A percentile compares a stretch with the other conserved stretches of the same genome.
Evolutionary conservation across 2,113 vertebrate genomes (phyloP).

Genomic region (Aspidoscelis tigris): DNA sequence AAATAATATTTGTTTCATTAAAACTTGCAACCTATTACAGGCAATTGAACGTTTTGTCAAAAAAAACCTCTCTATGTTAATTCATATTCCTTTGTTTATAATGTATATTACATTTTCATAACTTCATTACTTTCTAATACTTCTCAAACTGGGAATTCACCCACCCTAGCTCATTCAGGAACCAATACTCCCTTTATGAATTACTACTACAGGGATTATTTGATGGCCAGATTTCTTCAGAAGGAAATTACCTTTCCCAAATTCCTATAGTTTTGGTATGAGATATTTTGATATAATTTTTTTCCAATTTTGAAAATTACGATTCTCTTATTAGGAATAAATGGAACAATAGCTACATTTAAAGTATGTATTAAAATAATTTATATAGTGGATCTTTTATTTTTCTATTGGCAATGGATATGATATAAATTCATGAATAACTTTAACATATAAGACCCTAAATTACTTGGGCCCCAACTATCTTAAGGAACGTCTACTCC

Average conservation of each 20-base stretch:
- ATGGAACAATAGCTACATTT: not conserved
- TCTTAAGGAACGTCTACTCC: too few species aligned
- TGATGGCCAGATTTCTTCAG: slow-evolving; percentile 37
- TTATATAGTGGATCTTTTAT: too few species aligned
- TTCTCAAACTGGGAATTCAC: not conserved
- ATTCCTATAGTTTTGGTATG: slow-evolving; percentile 5
- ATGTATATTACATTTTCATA: slow-evolving; percentile 23
- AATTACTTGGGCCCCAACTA: too few species aligned
- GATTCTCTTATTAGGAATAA: slow-evolving; percentile 13
- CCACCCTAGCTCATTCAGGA: not conserved
- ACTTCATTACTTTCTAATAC: not conserved
- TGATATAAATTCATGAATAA: too few species aligned
- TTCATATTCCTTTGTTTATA: slow-evolving; percentile 15
- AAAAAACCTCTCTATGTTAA: not conserved
- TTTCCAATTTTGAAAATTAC: slow-evolving; percentile 22
- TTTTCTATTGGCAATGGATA: too few species aligned
- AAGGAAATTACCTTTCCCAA: slow-evolving; percentile 33
- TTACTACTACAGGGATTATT: slow-evolving; percentile 16
- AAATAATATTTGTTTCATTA: slow-evolving; percentile 14
- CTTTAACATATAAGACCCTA: too few species aligned
- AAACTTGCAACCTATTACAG: slow-evolving; percentile 5
- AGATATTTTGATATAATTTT: not conserved
- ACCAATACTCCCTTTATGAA: slow-evolving; percentile 14
- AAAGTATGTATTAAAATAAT: too few species aligned
- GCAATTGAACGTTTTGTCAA: slow-evolving; percentile 7